These are phyloP conservation scores for Bombus superbus DNA, from an alignment of 1,140 invertebrate species.

Conservation along the genomic window DNA sequence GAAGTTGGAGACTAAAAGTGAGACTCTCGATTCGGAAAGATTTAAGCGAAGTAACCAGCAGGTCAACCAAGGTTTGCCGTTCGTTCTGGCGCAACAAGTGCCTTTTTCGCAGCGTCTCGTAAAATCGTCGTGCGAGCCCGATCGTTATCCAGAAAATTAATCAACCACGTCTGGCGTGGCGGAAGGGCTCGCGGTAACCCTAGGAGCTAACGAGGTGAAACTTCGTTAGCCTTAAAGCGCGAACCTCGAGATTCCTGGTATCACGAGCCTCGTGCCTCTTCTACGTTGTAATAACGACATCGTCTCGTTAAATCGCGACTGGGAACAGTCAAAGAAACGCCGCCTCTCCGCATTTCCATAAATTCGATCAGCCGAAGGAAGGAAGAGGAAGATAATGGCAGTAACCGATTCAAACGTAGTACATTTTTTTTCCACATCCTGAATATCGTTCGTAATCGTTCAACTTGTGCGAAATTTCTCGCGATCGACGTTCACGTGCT, in stretches of 20 bases:
- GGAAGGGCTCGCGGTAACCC: slow-evolving; percentile 52
- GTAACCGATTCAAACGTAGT: neutral
- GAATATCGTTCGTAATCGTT: no score
- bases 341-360: neutral
- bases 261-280: neutral
- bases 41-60: slow-evolving; percentile 11
- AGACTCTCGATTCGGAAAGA: neutral
- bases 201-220: slow-evolving; percentile 70
- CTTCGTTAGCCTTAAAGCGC: slow-evolving; percentile 70
- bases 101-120: slow-evolving; percentile 51
- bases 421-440: no score
- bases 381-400: neutral
- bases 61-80: neutral
- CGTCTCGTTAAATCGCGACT: neutral
- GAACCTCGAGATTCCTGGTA: slow-evolving; percentile 48
- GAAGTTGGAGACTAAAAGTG: neutral
- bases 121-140: slow-evolving; percentile 38
- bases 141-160: slow-evolving; percentile 66
- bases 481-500: no score
- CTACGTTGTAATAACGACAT: slow-evolving; percentile 21
- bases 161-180: slow-evolving; percentile 57
- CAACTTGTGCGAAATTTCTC: no score
- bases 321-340: neutral
- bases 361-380: neutral
- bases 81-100: slow-evolving; percentile 59